phyloP scores from a whole-genome alignment of 1,140 invertebrate genomes.

The Pantala flavescens region DNA sequence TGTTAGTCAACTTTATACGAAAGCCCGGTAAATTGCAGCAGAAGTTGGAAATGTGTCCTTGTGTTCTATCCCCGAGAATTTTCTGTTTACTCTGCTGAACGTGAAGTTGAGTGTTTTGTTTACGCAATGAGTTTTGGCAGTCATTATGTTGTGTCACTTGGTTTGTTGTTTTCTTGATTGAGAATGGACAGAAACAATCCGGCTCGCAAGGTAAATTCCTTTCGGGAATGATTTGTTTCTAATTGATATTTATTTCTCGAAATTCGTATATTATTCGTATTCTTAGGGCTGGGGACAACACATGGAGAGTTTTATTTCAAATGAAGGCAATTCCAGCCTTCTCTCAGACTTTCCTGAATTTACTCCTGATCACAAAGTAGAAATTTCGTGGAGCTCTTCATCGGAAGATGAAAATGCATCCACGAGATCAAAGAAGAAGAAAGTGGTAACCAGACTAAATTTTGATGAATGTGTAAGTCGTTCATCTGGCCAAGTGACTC shows the following conservation, averaged over 20 bases:
- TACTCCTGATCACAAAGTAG: background rate
- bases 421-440: background rate
- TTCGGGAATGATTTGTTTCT: background rate
- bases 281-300: background rate
- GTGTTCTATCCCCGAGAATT: too few species aligned
- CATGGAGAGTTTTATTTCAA: background rate
- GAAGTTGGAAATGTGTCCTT: too few species aligned
- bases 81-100: too few species aligned
- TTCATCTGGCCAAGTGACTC: background rate
- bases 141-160: too few species aligned
- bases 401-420: background rate
- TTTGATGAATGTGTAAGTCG: background rate
- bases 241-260: background rate
- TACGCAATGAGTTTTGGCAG: too few species aligned
- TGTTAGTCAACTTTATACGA: too few species aligned
- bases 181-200: background rate
- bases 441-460: background rate
- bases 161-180: background rate
- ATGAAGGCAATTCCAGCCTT: background rate
- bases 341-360: background rate
- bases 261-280: background rate
- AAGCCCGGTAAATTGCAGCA: too few species aligned
- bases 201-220: background rate
- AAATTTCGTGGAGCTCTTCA: background rate
- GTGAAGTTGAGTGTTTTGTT: too few species aligned